Conservation (phyloP, 2,113 vertebrate species). For the Stigmatopora argus region DNA sequence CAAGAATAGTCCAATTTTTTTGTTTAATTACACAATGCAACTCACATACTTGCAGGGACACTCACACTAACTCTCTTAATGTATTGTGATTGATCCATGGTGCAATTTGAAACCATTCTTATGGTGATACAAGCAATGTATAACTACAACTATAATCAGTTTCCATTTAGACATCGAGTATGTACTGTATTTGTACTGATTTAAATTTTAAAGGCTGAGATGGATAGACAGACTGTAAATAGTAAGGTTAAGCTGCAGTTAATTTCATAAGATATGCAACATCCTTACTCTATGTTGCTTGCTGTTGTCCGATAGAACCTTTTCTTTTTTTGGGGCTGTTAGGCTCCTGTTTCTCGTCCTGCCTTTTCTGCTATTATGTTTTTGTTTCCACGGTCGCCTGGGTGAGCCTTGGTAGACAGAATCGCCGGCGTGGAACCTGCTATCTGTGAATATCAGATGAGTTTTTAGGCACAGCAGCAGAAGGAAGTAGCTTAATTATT, state of each 20-base stretch:
- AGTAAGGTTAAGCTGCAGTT: too few relatives aligned
- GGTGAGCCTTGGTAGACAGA: background rate
- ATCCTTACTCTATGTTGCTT: background rate
- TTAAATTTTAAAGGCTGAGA: background rate
- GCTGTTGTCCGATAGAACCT: background rate
- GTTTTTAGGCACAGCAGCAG: background rate
- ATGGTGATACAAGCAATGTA: background rate
- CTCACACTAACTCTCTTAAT: background rate
- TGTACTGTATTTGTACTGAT: background rate
- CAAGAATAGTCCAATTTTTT: background rate
- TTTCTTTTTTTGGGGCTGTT: background rate
- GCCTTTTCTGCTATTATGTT: background rate
- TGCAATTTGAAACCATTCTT: background rate
- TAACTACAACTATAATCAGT: background rate
- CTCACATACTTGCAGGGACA: background rate
- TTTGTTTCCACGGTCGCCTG: background rate
- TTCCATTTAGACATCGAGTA: background rate
- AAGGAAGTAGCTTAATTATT: background rate
- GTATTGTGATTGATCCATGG: background rate
- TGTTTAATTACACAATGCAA: background rate
- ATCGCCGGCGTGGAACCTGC: background rate
- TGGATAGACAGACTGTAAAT: background rate
- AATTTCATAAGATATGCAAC: background rate
- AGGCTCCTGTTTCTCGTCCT: background rate
- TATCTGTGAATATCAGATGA: background rate